phyloP scores from a whole-genome alignment of 1,140 invertebrate genomes.

The Euwallacea fornicatus region DNA sequence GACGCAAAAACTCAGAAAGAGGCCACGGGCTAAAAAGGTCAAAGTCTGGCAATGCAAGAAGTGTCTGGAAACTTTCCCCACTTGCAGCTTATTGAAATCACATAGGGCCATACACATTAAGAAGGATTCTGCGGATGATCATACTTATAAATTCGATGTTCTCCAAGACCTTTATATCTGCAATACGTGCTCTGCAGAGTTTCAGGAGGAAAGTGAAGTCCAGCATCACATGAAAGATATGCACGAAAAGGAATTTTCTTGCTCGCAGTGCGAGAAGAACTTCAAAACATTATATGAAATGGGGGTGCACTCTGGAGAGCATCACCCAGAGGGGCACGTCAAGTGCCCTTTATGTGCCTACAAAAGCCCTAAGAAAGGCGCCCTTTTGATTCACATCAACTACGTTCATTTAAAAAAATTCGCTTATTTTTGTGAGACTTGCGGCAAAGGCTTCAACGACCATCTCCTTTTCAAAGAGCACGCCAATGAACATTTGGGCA shows the following conservation, averaged over 20 bases:
- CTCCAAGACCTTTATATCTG: conserved; percentile 39
- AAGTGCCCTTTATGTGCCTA: conserved; percentile 41
- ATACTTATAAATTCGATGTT: conserved; percentile 40
- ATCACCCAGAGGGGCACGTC: conserved; percentile 25
- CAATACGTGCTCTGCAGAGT: conserved; percentile 39
- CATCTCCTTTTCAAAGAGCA: conserved; percentile 55
- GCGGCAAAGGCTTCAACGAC: conserved; percentile 56
- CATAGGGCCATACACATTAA: conserved; percentile 34
- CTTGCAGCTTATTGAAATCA: conserved; percentile 17
- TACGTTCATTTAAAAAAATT: conserved; percentile 47
- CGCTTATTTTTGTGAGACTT: conserved; percentile 55
- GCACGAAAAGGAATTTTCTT: conserved; percentile 39
- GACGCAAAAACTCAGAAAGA: neutral
- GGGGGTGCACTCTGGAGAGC: conserved; percentile 30
- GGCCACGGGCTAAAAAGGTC: no score
- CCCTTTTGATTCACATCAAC: conserved; percentile 41
- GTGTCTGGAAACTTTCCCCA: conserved; percentile 34
- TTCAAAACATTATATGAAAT: conserved; percentile 40
- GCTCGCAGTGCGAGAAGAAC: conserved; percentile 28
- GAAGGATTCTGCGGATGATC: conserved; percentile 13
- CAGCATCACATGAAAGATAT: conserved; percentile 46
- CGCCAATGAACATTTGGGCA: conserved; percentile 66
- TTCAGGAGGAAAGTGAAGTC: conserved; percentile 37
- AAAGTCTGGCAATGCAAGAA: conserved; percentile 41
- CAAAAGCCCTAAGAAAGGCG: conserved; percentile 31